These are phyloP conservation scores for Oreochromis aureus DNA, from an alignment of 2,113 vertebrate genomes.

Conservation along the genomic window DNA sequence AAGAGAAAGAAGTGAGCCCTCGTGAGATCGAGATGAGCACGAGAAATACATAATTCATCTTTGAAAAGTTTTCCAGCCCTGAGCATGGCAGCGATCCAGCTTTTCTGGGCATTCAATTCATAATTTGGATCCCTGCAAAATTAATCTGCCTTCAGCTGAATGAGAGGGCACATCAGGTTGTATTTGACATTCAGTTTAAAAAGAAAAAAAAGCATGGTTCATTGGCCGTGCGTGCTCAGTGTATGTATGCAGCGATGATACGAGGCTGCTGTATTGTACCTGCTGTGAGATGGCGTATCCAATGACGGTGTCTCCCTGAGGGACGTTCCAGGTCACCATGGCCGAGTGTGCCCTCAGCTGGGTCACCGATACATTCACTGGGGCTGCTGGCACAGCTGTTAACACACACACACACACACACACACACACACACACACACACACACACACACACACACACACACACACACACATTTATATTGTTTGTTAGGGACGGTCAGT, in stretches of 20 bases:
- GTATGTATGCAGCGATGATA: background rate
- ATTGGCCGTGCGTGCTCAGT: background rate
- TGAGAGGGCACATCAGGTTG: background rate
- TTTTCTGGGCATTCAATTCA: background rate
- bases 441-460: constrained; percentile 9
- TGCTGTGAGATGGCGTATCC: constrained; percentile 94
- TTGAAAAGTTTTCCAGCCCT: background rate
- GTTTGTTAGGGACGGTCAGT: background rate
- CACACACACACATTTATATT: background rate
- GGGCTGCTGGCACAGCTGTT: constrained; percentile 86
- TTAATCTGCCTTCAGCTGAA: background rate
- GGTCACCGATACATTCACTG: constrained; percentile 92
- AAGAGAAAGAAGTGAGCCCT: background rate
- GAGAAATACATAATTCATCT: constrained; percentile 13
- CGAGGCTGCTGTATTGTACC: constrained; percentile 57
- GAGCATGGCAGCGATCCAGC: background rate
- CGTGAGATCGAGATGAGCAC: background rate
- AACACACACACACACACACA: background rate
- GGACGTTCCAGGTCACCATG: constrained; percentile 92
- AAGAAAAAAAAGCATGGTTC: background rate
- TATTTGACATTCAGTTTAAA: background rate
- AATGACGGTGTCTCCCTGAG: constrained; percentile 89
- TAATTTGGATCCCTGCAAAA: constrained; percentile 23
- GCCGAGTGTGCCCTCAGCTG: constrained; percentile 92
- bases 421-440: background rate